phyloP scores from a whole-genome alignment of 2,113 vertebrate species.

The Heloderma charlesbogerti region DNA sequence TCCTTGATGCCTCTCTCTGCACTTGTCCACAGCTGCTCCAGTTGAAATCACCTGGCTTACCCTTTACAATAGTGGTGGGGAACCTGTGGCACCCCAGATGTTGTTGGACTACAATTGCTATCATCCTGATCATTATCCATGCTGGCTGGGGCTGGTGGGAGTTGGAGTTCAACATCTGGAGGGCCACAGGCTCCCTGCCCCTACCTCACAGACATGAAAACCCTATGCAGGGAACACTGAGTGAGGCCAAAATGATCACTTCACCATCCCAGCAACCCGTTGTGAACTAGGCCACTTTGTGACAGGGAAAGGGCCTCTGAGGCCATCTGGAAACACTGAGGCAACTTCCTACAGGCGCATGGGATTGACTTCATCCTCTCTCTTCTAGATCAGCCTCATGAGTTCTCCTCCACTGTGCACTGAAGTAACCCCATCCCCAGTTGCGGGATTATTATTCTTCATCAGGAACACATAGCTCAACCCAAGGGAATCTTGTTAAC shows the following conservation, averaged over 20 bases:
- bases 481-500: slow-evolving; percentile 12
- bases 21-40: background rate
- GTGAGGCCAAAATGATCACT: background rate
- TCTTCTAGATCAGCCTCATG: background rate
- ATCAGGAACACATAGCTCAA: background rate
- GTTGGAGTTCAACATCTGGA: background rate
- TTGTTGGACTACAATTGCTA: background rate
- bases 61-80: too few species aligned
- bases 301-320: background rate
- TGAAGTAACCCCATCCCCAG: slow-evolving; percentile 6
- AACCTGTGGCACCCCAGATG: background rate
- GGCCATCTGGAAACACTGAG: background rate
- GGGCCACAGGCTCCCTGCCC: background rate
- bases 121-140: background rate
- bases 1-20: background rate
- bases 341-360: background rate
- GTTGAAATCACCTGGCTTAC: background rate
- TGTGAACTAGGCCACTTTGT: background rate
- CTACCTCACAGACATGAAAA: background rate
- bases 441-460: slow-evolving; percentile 14
- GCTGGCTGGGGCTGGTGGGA: background rate
- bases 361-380: background rate
- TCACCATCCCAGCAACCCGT: background rate
- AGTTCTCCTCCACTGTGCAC: background rate
- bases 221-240: background rate